These are phyloP conservation scores for Hipparchia semele DNA, from an alignment of 2,888 invertebrate species.

Conservation along the genomic window DNA sequence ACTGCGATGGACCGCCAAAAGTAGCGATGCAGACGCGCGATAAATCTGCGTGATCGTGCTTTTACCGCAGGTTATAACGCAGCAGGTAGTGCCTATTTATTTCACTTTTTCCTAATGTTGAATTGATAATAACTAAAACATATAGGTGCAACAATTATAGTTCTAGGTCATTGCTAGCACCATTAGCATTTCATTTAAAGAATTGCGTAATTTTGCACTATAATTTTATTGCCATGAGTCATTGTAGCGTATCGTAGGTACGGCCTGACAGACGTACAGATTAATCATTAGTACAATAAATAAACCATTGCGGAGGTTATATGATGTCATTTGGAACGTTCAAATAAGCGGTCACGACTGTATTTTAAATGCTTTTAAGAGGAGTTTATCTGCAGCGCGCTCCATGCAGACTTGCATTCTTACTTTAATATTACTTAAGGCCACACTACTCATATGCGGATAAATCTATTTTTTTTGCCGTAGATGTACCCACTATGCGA, in stretches of 20 bases:
- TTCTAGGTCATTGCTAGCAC: not conserved
- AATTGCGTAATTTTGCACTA: slow-evolving; percentile 15
- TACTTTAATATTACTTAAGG: no score
- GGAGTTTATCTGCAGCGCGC: not conserved
- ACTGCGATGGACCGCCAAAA: no score
- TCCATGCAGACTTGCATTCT: no score
- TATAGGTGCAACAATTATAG: not conserved
- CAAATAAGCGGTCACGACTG: slow-evolving; percentile 8
- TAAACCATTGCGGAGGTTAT: slow-evolving; percentile 16
- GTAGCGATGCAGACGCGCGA: no score
- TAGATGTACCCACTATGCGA: no score
- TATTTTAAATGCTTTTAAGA: slow-evolving; percentile 2
- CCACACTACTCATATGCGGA: no score
- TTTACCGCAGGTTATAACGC: no score
- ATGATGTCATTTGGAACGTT: slow-evolving; percentile 1
- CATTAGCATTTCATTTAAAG: slow-evolving; percentile 12
- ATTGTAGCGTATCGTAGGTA: not conserved
- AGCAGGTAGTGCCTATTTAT: no score
- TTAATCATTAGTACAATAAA: slow-evolving; percentile 13
- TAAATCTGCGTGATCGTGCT: no score
- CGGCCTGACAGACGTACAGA: slow-evolving; percentile 5
- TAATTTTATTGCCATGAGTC: slow-evolving; percentile 1
- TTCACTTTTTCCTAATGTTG: no score
- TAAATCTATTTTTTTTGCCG: no score
- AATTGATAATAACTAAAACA: not conserved